Conservation (phyloP, 2,888 invertebrate genomes). For the Anthophora plumipes region DNA sequence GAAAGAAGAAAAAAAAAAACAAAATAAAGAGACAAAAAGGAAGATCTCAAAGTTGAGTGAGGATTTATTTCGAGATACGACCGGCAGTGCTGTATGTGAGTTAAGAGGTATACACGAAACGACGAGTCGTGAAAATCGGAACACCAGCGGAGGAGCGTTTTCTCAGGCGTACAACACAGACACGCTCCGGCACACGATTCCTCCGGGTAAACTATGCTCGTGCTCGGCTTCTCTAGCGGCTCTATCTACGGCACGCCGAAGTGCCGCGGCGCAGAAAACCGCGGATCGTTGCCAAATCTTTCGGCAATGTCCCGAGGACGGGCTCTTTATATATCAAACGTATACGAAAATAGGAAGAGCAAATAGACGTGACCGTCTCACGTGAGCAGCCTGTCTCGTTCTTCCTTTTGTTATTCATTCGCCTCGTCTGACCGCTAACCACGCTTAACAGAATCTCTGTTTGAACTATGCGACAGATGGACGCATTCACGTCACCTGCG, state of each 20-base stretch:
- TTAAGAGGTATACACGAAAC: not conserved
- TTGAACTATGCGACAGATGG: slow-evolving; percentile 55
- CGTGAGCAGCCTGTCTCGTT: slow-evolving; percentile 63
- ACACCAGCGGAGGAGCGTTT: not conserved
- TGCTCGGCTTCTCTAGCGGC: slow-evolving; percentile 34
- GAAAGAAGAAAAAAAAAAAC: not conserved
- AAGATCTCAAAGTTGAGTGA: not conserved
- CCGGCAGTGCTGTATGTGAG: too few relatives aligned
- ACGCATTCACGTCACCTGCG: slow-evolving; percentile 29
- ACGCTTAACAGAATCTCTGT: slow-evolving; percentile 55
- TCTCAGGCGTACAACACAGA: slow-evolving; percentile 11
- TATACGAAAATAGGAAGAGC: slow-evolving; percentile 78
- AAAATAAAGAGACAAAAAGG: not conserved
- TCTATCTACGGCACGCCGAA: slow-evolving; percentile 67
- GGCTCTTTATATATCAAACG: slow-evolving; percentile 77
- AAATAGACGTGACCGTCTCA: slow-evolving; percentile 72
- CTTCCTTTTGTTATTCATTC: slow-evolving; percentile 14
- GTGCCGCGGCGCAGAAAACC: slow-evolving; percentile 76
- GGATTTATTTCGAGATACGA: not conserved
- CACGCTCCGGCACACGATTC: slow-evolving; percentile 29
- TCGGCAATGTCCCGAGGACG: slow-evolving; percentile 77
- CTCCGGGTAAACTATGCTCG: slow-evolving; percentile 40
- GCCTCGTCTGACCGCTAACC: slow-evolving; percentile 60
- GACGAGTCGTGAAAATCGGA: not conserved
- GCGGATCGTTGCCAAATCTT: slow-evolving; percentile 78